Evolutionary conservation across 2,888 invertebrate genomes (phyloP).

Genomic region (Halictus quadricinctus): DNA sequence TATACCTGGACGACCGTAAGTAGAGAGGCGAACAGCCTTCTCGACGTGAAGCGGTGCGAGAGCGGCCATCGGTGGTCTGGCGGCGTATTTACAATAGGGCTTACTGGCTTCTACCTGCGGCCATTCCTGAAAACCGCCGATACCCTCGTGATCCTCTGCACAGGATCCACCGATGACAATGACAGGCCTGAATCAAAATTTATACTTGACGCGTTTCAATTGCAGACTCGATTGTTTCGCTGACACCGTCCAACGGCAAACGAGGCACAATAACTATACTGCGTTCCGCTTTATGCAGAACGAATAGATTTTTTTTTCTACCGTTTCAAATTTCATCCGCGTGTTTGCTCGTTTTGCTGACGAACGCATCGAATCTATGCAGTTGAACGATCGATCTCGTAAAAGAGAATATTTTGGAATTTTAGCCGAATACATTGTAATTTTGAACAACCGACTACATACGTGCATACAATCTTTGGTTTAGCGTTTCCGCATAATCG

Average conservation of each 20-base stretch:
- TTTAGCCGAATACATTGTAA: not conserved
- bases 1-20: constrained; percentile 93
- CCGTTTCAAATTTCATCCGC: not conserved
- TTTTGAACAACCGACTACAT: not conserved
- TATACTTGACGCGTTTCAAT: not conserved
- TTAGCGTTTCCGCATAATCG: not conserved
- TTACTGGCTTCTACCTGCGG: constrained; percentile 94
- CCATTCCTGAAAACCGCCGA: constrained; percentile 98
- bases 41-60: constrained; percentile 95
- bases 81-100: constrained; percentile 96
- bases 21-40: constrained; percentile 92
- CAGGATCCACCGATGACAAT: constrained; percentile 96
- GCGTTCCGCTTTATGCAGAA: not conserved
- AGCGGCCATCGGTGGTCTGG: constrained; percentile 91
- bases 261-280: not conserved
- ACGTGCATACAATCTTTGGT: too few relatives aligned
- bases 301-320: not conserved
- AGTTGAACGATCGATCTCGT: not conserved
- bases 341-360: not conserved
- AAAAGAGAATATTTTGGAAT: not conserved
- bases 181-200: constrained; percentile 86
- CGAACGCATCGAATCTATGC: not conserved
- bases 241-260: not conserved
- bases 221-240: not conserved
- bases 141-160: constrained; percentile 95